Evolutionary conservation across 2,888 invertebrate species (phyloP).

Genomic region (Synergus gifuensis): DNA sequence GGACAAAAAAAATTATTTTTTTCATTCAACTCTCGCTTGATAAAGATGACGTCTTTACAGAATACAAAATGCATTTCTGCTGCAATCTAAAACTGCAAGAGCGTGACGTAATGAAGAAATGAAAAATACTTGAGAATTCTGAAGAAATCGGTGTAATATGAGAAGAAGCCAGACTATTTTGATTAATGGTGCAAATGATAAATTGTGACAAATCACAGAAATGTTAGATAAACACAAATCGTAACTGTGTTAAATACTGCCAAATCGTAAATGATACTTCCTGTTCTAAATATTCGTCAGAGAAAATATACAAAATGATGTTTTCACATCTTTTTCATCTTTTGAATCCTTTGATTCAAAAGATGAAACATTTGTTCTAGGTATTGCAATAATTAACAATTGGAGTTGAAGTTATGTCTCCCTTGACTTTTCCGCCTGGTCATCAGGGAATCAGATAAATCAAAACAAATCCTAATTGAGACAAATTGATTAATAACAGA

Average conservation of each 20-base stretch:
- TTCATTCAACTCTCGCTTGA: not conserved
- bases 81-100: not conserved
- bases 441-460: not conserved
- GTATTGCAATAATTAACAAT: too few relatives aligned
- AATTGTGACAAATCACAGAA: not conserved
- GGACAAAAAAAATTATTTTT: not conserved
- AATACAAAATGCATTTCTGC: not conserved
- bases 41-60: slow-evolving; percentile 1
- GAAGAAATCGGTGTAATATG: not conserved
- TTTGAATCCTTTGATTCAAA: too few relatives aligned
- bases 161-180: not conserved
- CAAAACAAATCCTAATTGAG: slow-evolving; percentile 28
- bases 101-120: not conserved
- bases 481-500: slow-evolving; percentile 34
- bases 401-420: too few relatives aligned
- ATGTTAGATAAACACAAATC: not conserved
- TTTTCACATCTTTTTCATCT: too few relatives aligned
- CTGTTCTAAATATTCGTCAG: not conserved
- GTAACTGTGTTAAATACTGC: not conserved
- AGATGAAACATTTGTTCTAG: too few relatives aligned
- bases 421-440: not conserved
- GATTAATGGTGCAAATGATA: not conserved
- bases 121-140: not conserved
- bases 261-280: not conserved
- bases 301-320: not conserved